Evolutionary conservation across 2,113 vertebrate species (phyloP).

Genomic region (Bujurquina vittata): DNA sequence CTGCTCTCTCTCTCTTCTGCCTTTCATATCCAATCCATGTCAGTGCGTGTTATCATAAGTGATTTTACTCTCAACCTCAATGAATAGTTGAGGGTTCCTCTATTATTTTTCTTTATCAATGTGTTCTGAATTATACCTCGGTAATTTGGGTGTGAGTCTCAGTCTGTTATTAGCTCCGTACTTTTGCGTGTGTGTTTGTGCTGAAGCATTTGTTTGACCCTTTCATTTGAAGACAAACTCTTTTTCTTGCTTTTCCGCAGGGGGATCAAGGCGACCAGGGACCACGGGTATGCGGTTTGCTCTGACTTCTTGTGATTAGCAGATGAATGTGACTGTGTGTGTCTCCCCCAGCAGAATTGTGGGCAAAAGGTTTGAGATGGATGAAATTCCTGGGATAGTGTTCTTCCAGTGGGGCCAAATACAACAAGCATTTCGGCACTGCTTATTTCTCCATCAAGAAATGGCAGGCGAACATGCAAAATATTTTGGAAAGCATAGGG

Average conservation of each 20-base stretch:
- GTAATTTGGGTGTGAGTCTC: slow-evolving; percentile 46
- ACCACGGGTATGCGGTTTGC: slow-evolving; percentile 91
- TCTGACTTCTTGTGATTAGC: slow-evolving; percentile 62
- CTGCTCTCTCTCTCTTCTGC: slow-evolving; percentile 20
- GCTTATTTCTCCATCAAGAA: slow-evolving; percentile 63
- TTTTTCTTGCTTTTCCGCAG: slow-evolving; percentile 82
- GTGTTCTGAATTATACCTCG: slow-evolving; percentile 63
- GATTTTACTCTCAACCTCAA: slow-evolving; percentile 69
- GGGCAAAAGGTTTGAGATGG: slow-evolving; percentile 75
- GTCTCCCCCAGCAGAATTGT: slow-evolving; percentile 61
- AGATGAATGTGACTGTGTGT: slow-evolving; percentile 64
- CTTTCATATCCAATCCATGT: slow-evolving; percentile 52
- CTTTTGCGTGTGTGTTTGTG: slow-evolving; percentile 16
- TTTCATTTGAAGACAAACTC: slow-evolving; percentile 45
- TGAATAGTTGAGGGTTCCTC: slow-evolving; percentile 69
- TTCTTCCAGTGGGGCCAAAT: slow-evolving; percentile 68
- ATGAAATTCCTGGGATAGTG: slow-evolving; percentile 74
- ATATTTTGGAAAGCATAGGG: slow-evolving; percentile 23
- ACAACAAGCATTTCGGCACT: slow-evolving; percentile 65
- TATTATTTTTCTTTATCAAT: slow-evolving; percentile 69
- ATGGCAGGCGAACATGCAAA: slow-evolving; percentile 18
- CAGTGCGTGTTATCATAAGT: slow-evolving; percentile 77
- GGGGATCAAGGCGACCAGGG: slow-evolving; percentile 99
- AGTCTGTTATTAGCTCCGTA: slow-evolving; percentile 20
- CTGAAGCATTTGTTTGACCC: slow-evolving; percentile 13